Conservation (phyloP, 2,113 vertebrate genomes). For the Notechis scutatus region DNA sequence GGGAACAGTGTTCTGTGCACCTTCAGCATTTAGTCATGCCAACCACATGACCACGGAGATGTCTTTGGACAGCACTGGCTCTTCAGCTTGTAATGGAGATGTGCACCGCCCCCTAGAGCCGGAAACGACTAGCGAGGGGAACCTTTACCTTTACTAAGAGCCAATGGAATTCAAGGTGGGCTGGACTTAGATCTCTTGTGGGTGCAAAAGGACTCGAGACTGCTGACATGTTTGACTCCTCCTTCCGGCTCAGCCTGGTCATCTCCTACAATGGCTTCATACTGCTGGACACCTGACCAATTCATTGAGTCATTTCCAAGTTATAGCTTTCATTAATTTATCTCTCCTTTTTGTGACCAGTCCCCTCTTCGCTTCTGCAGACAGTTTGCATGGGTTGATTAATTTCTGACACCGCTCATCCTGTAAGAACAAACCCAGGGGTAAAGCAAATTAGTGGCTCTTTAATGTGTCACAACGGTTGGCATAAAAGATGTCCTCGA, state of each 20-base stretch:
- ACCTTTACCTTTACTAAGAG: no score
- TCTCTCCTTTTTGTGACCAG: background rate
- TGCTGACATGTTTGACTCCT: background rate
- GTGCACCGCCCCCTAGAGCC: no score
- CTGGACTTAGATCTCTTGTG: background rate
- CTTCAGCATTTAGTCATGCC: no score
- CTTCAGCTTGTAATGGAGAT: no score
- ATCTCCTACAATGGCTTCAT: background rate
- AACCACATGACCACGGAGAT: no score
- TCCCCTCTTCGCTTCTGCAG: background rate
- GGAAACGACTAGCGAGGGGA: no score
- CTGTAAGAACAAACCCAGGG: slow-evolving; percentile 1
- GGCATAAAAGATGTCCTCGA: background rate
- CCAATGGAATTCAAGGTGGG: background rate
- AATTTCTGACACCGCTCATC: background rate
- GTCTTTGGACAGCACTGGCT: no score
- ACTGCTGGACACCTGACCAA: background rate
- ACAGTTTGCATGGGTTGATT: background rate
- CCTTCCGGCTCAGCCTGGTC: background rate
- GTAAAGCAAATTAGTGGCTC: slow-evolving; percentile 5
- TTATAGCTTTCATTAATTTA: no score
- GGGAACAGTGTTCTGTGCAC: no score
- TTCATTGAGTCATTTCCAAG: background rate
- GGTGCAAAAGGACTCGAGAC: background rate
- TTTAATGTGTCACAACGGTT: background rate